These are phyloP conservation scores for Peromyscus californicus DNA, from an alignment of 2,113 vertebrate genomes.

Conservation along the genomic window DNA sequence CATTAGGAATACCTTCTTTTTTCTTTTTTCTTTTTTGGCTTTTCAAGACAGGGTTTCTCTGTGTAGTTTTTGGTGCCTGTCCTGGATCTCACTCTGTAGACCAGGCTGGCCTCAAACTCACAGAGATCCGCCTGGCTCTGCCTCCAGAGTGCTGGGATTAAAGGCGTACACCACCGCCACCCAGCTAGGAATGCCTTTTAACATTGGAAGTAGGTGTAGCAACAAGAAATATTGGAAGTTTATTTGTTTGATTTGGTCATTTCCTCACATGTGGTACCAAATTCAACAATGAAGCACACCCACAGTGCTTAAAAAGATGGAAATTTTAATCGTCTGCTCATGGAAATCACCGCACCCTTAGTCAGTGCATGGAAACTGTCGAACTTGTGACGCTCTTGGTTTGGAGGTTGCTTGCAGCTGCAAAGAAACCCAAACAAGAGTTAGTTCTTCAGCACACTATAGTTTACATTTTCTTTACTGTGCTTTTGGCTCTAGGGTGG, in stretches of 20 bases:
- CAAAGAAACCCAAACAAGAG: constrained; percentile 76
- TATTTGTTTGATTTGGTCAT: constrained; percentile 69
- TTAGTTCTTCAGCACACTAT: constrained; percentile 19
- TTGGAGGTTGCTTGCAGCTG: constrained; percentile 72
- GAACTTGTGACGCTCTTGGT: constrained; percentile 69
- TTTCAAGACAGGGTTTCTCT: no score
- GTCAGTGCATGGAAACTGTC: constrained; percentile 81
- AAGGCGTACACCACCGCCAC: no score
- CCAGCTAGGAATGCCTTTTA: constrained; percentile 56
- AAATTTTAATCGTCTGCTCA: constrained; percentile 62
- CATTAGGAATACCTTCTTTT: constrained; percentile 51
- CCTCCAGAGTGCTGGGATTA: no score
- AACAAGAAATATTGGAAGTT: constrained; percentile 70
- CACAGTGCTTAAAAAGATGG: not conserved
- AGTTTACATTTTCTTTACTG: constrained; percentile 70
- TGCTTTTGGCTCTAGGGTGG: constrained; percentile 38
- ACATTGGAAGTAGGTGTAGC: constrained; percentile 62
- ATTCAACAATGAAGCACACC: constrained; percentile 49
- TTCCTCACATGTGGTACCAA: constrained; percentile 63
- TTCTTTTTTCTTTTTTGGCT: no score
- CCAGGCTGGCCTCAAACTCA: no score
- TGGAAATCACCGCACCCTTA: constrained; percentile 65
- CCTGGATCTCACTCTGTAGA: no score
- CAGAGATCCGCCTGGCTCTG: no score
- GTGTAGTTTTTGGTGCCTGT: no score